A percentile compares a stretch with the other conserved stretches of the same genome.
Evolutionary conservation across 2,113 vertebrate genomes (phyloP).

Genomic region (Mastomys coucha): DNA sequence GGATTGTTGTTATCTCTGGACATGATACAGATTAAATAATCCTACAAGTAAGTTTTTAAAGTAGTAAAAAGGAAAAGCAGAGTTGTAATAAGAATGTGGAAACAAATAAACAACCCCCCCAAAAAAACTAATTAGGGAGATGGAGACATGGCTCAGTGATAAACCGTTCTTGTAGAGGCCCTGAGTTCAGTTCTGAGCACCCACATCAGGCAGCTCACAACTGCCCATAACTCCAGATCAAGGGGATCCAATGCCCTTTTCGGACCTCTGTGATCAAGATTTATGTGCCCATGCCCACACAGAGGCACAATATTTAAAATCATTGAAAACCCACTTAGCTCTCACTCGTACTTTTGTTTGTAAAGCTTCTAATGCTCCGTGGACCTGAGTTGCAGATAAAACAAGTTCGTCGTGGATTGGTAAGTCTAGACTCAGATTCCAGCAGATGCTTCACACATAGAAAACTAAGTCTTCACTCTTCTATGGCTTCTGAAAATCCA

Average conservation of each 20-base stretch:
- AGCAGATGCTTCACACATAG: slow-evolving; percentile 3
- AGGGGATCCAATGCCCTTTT: neutral
- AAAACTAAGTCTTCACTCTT: slow-evolving; percentile 23
- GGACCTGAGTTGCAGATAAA: neutral
- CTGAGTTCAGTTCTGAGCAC: neutral
- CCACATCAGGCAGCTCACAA: neutral
- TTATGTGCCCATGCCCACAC: neutral
- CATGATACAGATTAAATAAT: slow-evolving; percentile 31
- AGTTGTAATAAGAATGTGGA: neutral
- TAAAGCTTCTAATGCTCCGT: neutral
- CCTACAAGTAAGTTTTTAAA: slow-evolving; percentile 14
- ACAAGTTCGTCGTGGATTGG: neutral
- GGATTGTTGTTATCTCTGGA: neutral
- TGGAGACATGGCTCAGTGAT: neutral
- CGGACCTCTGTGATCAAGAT: neutral
- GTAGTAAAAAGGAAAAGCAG: neutral
- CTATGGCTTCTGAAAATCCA: neutral
- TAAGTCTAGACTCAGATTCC: neutral
- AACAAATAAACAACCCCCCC: neutral
- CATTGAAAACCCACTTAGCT: neutral
- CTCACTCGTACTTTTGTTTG: neutral
- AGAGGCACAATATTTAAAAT: neutral
- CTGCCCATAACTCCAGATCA: neutral
- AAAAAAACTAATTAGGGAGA: neutral
- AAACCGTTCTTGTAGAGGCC: neutral